Evolutionary conservation across 2,113 vertebrate genomes (phyloP), one percentile per base, ranked within the genome.

Genomic region (Hyaena hyaena): DNA sequence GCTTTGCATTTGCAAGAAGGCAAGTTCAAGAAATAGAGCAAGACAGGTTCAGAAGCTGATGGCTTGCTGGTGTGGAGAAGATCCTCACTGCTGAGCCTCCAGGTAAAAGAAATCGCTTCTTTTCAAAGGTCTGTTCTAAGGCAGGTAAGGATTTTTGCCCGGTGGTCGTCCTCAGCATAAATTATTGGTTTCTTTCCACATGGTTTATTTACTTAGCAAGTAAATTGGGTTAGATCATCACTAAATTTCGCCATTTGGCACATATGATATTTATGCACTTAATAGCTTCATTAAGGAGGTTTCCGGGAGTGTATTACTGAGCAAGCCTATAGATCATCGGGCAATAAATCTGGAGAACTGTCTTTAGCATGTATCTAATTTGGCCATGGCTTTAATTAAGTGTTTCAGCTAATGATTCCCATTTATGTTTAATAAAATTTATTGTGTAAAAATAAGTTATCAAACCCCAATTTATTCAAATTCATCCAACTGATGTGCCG

Each of bases 391-490:
- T 96, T 96, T 97, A 97, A 97, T 98, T 97, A 98, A 97, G 94
- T 97, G 97, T 95, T 97, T 97, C 92, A 95, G 95, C 83, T 98
- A 97, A 97, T 92, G 96, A 97, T 92, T 97, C 80, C 97, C 97
- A 97, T 96, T 87, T 95, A 96, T 69, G 90, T 96, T 98, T 96
- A 97, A 98, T 97, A 98, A 97, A 96, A 96, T 96, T 97, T 90
- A 97, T 93, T 94, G 94, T 69, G 15, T 92, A 80, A 97, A 96
- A 98, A 95, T 90, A 97, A 96, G 97, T 94, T 96, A 96, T 98
- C 97, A 98, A 94, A 77, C 69, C 53, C 84, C 77, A 77, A 26
- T 96, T 83, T 85, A 66, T 81, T 86, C 63, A n/a, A 33, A 31
- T 24, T 90, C 92, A 48, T 71, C 84, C 26, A 31, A 43, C 10